Conservation (phyloP, 2,797 vertebrate species). For the Huso huso region DNA sequence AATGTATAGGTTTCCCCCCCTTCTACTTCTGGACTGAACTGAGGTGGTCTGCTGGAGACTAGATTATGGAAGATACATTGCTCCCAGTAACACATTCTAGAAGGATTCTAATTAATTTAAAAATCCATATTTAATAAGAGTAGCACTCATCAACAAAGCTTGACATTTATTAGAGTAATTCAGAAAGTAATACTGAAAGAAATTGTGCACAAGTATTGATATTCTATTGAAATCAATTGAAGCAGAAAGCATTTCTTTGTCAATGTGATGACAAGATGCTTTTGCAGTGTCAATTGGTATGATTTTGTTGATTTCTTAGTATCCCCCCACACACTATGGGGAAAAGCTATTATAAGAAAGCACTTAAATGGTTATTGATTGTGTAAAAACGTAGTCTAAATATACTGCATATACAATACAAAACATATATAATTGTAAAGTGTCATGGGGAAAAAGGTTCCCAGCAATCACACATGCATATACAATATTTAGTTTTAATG, state of each 20-base stretch:
- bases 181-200: conserved; percentile 12
- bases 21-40: too few relatives aligned
- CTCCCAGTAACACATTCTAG: conserved; percentile 24
- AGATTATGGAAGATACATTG: conserved; percentile 17
- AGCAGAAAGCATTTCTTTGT: conserved; percentile 20
- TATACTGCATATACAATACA: too few relatives aligned
- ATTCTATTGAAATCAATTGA: conserved; percentile 20
- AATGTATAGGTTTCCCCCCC: too few relatives aligned
- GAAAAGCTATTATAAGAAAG: neutral
- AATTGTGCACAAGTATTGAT: conserved; percentile 19
- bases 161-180: conserved; percentile 34
- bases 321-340: neutral
- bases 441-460: too few relatives aligned
- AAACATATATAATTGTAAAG: too few relatives aligned
- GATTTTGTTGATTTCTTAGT: neutral
- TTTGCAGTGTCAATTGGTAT: conserved; percentile 15
- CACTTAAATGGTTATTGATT: neutral
- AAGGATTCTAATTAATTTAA: conserved; percentile 29
- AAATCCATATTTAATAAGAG: conserved; percentile 35
- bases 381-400: neutral
- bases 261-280: conserved; percentile 18
- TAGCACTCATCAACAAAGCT: conserved; percentile 29
- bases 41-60: neutral
- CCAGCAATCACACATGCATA: too few relatives aligned
- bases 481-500: too few relatives aligned